These are phyloP conservation scores for Penaeus monodon DNA, from an alignment of 2,888 invertebrate species.

Conservation along the genomic window DNA sequence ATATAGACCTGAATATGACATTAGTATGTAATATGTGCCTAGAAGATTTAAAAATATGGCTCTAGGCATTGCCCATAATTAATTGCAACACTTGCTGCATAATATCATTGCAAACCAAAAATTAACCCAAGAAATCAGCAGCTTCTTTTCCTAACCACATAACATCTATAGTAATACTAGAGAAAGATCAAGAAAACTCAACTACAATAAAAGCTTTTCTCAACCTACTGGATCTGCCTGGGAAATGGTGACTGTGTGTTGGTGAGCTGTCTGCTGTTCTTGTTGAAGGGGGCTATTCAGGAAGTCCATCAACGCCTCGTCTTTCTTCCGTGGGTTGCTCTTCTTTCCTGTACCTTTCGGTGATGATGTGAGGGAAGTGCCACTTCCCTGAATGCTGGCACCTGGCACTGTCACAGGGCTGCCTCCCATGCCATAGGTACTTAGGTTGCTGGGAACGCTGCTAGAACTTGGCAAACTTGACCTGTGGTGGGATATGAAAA, in stretches of 20 bases:
- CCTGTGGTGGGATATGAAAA: constrained; percentile 2
- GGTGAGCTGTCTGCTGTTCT: constrained; percentile 12
- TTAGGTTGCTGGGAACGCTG: constrained; percentile 61
- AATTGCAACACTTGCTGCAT: too few relatives aligned
- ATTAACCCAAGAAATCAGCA: too few relatives aligned
- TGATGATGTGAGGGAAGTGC: constrained; percentile 42
- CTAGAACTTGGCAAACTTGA: constrained; percentile 56
- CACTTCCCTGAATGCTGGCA: constrained; percentile 8
- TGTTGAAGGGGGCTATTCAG: constrained; percentile 45
- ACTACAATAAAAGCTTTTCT: not conserved
- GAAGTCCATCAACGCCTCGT: constrained; percentile 53
- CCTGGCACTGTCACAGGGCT: not conserved
- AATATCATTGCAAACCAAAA: too few relatives aligned
- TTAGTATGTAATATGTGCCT: too few relatives aligned
- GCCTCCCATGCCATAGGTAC: constrained; percentile 36
- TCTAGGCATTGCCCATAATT: too few relatives aligned
- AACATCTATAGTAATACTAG: too few relatives aligned
- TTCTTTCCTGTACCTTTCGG: constrained; percentile 35
- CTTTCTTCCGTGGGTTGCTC: constrained; percentile 30
- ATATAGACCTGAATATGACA: too few relatives aligned
- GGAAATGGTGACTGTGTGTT: constrained; percentile 1
- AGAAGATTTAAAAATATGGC: too few relatives aligned
- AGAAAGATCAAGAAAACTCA: not conserved
- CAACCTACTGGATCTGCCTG: constrained; percentile 33
- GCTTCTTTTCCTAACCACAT: too few relatives aligned